Conservation (phyloP, 2,797 vertebrate species). For the Danio albolineatus region DNA sequence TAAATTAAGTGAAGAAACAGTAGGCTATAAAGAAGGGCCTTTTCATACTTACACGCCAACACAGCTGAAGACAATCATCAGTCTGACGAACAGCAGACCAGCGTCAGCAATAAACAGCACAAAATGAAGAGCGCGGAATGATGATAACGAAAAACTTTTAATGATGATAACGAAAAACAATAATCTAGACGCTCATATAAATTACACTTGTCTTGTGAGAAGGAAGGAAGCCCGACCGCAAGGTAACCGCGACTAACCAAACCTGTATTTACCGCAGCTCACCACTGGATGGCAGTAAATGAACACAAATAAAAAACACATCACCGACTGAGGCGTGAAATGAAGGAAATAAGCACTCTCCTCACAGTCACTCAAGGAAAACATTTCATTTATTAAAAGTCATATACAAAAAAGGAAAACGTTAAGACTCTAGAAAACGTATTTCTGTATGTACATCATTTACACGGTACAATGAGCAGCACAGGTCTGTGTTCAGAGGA, state of each 20-base stretch:
- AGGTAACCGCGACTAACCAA: neutral
- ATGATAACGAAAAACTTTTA: no score
- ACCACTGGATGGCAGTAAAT: conserved; percentile 15
- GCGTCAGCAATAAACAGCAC: no score
- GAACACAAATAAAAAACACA: neutral
- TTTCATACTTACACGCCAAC: no score
- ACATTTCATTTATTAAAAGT: conserved; percentile 78
- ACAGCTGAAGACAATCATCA: no score
- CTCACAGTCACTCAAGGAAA: conserved; percentile 60
- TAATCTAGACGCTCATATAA: neutral
- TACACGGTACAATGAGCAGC: conserved; percentile 52
- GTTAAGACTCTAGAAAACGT: conserved; percentile 74
- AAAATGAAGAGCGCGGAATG: no score
- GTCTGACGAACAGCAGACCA: no score
- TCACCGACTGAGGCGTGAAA: neutral
- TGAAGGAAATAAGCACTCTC: neutral
- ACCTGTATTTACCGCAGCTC: neutral
- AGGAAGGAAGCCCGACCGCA: neutral
- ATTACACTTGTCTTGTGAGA: no score
- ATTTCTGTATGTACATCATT: conserved; percentile 76
- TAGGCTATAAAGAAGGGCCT: no score
- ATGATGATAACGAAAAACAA: no score
- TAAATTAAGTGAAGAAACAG: no score
- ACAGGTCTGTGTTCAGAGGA: conserved; percentile 38
- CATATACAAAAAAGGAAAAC: conserved; percentile 80